Base-by-base conservation (phyloP, 2,797 vertebrate species). In the Semaprochilodus insignis region DNA sequence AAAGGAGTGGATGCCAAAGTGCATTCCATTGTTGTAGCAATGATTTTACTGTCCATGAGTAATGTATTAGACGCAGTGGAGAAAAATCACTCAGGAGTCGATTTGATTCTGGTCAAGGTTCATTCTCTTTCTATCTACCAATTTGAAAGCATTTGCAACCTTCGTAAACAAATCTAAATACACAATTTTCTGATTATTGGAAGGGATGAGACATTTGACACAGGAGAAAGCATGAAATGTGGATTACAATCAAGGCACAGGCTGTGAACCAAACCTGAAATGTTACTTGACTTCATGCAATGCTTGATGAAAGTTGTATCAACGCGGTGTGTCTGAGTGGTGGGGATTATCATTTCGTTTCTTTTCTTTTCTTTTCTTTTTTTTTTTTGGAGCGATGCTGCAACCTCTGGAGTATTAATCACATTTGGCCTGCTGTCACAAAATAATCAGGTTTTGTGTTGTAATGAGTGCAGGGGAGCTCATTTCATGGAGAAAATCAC, bases 341-440 rank as follows among this genome's bases (percentile, higher is more conserved):
- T 87, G 81, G 80, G 76, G 81, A 63, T 83, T 85, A 89, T 89
- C 88, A 88, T 75, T 44, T 44, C 40, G 0, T 40, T 3, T 40
- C 3, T 40, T 3, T 40, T 40, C 6, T 40, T 40, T 40, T 40
- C 6, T 44, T 31, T 31, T 44, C 5, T 44, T 44, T 40, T 77
- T 59, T 75, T 77, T 59, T 75, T 74, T 63, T 55, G 51, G 75
- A 72, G 74, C 82, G 65, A 80, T 80, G 81, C 63, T 83, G 71
- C 85, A 72, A 85, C 89, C 87, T 88, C 51, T 59, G 48, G 2
- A 91, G 89, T 88, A 91, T 91, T 93, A 91, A 91, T 91, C 87
- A 91, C 44, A 83, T 89, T 87, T 87, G 74, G 86, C 87, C 87
- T 83, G 72, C 86, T 88, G 83, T 88, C 82, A 79, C 85, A 92